Evolutionary conservation across 2,113 vertebrate species (phyloP).

Genomic region (Chroicocephalus ridibundus): DNA sequence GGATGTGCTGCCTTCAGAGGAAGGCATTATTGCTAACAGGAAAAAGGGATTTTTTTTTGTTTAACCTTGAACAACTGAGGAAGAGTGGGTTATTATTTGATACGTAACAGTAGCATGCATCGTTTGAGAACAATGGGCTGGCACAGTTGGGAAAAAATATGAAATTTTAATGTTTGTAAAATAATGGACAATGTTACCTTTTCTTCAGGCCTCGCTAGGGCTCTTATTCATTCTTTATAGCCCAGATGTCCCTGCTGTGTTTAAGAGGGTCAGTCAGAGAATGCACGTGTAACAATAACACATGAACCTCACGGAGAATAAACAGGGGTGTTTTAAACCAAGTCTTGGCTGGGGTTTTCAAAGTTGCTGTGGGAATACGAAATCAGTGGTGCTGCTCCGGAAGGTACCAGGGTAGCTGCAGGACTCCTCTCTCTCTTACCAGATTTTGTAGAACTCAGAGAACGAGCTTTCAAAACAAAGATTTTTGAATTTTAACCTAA

Average conservation of each 20-base stretch:
- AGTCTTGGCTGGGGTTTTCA: neutral
- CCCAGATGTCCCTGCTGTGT: neutral
- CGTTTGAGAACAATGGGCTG: neutral
- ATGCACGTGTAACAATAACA: rapidly evolving
- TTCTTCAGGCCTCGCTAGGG: neutral
- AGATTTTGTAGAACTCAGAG: neutral
- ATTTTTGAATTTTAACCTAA: neutral
- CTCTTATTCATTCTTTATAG: neutral
- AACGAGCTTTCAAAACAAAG: neutral
- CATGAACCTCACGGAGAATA: rapidly evolving
- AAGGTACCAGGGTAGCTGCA: neutral
- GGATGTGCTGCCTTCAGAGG: neutral
- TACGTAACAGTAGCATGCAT: neutral
- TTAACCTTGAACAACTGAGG: neutral
- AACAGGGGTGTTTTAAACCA: neutral
- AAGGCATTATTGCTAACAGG: neutral
- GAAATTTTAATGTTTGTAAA: neutral
- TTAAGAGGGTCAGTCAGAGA: neutral
- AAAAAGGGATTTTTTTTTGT: neutral
- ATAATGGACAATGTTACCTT: neutral
- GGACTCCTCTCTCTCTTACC: neutral
- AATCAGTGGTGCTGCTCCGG: neutral
- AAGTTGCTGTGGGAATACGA: neutral
- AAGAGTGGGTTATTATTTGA: conserved; percentile 1
- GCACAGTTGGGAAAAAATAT: neutral